Percentiles rank a stretch among this genome's conserved stretches.
These are phyloP conservation scores for Saguinus oedipus DNA, from an alignment of 2,797 vertebrate genomes.

Conservation along the genomic window DNA sequence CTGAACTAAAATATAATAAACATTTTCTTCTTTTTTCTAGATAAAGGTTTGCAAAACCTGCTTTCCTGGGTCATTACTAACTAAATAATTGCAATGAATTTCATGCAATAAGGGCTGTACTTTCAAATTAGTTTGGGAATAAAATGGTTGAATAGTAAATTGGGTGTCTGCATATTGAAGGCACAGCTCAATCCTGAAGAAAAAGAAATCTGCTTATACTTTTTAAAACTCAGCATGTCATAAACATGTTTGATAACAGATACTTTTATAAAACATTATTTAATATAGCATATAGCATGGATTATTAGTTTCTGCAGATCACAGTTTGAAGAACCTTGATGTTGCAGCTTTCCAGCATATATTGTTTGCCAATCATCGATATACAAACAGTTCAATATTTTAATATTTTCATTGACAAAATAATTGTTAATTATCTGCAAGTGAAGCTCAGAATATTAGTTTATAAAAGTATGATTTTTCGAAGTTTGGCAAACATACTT, in stretches of 20 bases:
- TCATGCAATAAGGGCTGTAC: neutral
- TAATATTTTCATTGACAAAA: neutral
- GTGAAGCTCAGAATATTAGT: neutral
- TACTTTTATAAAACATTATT: neutral
- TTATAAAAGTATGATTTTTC: neutral
- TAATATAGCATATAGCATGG: neutral
- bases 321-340: neutral
- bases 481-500: neutral
- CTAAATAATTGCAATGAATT: constrained; percentile 40
- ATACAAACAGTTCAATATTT: neutral
- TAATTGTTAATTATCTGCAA: neutral
- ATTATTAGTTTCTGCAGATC: neutral
- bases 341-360: neutral
- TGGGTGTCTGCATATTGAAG: constrained; percentile 49
- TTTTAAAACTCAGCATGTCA: constrained; percentile 8
- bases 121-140: constrained; percentile 49
- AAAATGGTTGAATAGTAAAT: constrained; percentile 33
- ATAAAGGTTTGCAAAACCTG: constrained; percentile 15
- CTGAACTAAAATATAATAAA: neutral
- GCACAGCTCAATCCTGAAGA: neutral
- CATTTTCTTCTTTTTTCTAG: constrained; percentile 23
- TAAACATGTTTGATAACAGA: neutral
- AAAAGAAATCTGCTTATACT: neutral
- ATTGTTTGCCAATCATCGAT: neutral
- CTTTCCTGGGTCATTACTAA: constrained; percentile 34